Conservation (phyloP, 2,888 invertebrate genomes). For the Belgica antarctica region DNA sequence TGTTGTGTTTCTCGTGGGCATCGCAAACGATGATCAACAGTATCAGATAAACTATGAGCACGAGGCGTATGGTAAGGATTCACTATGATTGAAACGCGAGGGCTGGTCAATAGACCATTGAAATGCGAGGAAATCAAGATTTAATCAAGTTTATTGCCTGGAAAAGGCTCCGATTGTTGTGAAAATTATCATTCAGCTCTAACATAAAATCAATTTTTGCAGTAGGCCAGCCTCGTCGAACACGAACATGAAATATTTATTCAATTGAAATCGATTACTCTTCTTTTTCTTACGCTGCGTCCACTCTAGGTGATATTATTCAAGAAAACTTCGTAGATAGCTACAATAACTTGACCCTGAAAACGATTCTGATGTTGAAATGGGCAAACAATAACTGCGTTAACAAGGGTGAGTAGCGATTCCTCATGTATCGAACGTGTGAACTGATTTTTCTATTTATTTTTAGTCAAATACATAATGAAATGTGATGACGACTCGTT, state of each 20-base stretch:
- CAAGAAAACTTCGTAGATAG: conserved; percentile 81
- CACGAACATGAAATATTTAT: neutral
- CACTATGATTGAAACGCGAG: too few species aligned
- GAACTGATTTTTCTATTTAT: conserved; percentile 19
- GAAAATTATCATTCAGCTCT: too few species aligned
- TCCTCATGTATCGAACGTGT: too few species aligned
- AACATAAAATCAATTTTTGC: too few species aligned
- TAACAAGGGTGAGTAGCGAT: conserved; percentile 54
- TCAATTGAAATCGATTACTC: neutral
- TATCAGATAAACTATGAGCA: conserved; percentile 36
- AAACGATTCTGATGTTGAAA: conserved; percentile 80
- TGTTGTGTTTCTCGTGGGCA: conserved; percentile 33
- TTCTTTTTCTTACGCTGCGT: neutral
- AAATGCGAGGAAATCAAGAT: too few species aligned
- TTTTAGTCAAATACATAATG: conserved; percentile 65
- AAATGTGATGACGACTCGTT: conserved; percentile 88
- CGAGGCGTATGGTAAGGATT: conserved; percentile 28
- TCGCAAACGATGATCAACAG: neutral
- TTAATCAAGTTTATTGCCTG: too few species aligned
- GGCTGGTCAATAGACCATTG: too few species aligned
- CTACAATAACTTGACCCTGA: conserved; percentile 82
- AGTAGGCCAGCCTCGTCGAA: too few species aligned
- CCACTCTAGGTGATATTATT: conserved; percentile 67
- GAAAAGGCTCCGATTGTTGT: too few species aligned
- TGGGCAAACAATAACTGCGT: conserved; percentile 70